Evolutionary conservation across 2,797 vertebrate genomes (phyloP).

Genomic region (Lithobates pipiens): DNA sequence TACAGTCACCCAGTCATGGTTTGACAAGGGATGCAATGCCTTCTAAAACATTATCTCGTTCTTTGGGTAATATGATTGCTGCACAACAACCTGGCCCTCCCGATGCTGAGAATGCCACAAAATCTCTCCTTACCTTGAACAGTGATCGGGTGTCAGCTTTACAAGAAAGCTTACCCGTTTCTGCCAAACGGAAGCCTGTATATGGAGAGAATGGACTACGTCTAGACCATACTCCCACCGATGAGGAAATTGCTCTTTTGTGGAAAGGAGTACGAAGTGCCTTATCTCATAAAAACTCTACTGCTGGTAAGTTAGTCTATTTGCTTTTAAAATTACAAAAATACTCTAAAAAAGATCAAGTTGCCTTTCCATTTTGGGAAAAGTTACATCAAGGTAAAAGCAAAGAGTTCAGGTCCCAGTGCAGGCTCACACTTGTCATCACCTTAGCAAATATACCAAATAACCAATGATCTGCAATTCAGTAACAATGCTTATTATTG

Average conservation of each 20-base stretch:
- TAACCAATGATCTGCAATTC: too few species aligned
- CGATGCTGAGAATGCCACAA: constrained; percentile 67
- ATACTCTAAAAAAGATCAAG: too few species aligned
- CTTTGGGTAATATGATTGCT: constrained; percentile 65
- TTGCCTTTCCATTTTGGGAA: too few species aligned
- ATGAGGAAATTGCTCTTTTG: constrained; percentile 83
- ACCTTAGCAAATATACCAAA: too few species aligned
- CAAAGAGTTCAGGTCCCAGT: too few species aligned
- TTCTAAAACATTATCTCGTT: constrained; percentile 58
- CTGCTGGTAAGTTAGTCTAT: constrained; percentile 72
- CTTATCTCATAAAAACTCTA: constrained; percentile 75
- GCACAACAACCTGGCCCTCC: constrained; percentile 64
- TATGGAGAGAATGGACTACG: constrained; percentile 73
- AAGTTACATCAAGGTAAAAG: too few species aligned
- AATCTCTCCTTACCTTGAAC: constrained; percentile 64
- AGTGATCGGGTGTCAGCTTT: constrained; percentile 55
- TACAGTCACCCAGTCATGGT: constrained; percentile 61
- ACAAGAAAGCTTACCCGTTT: constrained; percentile 65
- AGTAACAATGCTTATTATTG: too few species aligned
- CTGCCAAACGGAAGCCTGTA: constrained; percentile 66
- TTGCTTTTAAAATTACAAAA: neutral
- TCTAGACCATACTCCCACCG: constrained; percentile 78
- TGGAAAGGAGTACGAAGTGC: constrained; percentile 76
- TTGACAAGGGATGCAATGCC: constrained; percentile 64
- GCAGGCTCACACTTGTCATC: too few species aligned